These are phyloP conservation scores for Lepeophtheirus nordmannii DNA, from an alignment of 2,888 invertebrate genomes.

Conservation along the genomic window DNA sequence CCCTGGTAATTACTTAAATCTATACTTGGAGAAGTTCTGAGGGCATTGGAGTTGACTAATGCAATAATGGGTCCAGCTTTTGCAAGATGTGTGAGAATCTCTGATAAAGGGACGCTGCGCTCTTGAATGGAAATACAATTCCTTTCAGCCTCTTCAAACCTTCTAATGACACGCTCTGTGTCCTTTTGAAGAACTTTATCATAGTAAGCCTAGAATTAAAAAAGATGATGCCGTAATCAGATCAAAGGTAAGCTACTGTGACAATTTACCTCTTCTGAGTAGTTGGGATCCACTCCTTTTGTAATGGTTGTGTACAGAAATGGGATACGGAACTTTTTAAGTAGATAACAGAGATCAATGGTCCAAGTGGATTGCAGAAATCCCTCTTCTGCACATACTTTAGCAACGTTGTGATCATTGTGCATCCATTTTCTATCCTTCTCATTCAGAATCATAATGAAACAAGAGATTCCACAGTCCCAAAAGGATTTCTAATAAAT, in stretches of 20 bases:
- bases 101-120: constrained; percentile 39
- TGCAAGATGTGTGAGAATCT: constrained; percentile 45
- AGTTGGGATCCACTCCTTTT: constrained; percentile 52
- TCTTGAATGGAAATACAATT: constrained; percentile 41
- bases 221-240: background rate
- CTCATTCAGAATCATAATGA: constrained; percentile 51
- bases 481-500: constrained; percentile 45
- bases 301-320: constrained; percentile 52
- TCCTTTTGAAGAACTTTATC: constrained; percentile 38
- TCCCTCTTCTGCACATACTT: constrained; percentile 46
- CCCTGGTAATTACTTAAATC: constrained; percentile 31
- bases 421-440: constrained; percentile 40
- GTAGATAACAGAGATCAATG: constrained; percentile 57
- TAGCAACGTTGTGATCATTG: constrained; percentile 37
- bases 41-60: constrained; percentile 50
- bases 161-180: constrained; percentile 43
- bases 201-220: constrained; percentile 25
- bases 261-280: constrained; percentile 33
- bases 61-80: constrained; percentile 47
- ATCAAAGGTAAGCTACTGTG: too few relatives aligned
- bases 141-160: constrained; percentile 43
- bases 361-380: constrained; percentile 58
- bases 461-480: constrained; percentile 65
- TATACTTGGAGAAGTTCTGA: constrained; percentile 48
- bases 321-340: constrained; percentile 45